Conservation (phyloP, 2,888 invertebrate genomes). For the Microplitis manilae region DNA sequence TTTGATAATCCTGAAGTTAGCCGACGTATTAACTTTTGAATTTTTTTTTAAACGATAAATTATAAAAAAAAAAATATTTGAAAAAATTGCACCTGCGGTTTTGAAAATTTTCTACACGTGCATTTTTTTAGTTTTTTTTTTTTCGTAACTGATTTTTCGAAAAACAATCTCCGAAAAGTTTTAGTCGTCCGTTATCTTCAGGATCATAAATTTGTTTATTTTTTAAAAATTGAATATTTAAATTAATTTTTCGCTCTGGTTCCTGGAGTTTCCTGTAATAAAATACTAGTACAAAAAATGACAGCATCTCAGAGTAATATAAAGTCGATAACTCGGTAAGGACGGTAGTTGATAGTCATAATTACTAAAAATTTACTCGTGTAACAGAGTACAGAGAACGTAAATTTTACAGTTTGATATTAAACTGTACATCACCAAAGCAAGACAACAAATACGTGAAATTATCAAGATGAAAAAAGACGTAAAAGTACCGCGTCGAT, state of each 20-base stretch:
- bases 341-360: constrained; percentile 60
- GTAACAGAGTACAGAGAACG: background rate
- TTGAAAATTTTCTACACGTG: too few species aligned
- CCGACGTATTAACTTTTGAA: too few species aligned
- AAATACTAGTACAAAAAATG: constrained; percentile 13
- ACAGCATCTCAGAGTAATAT: background rate
- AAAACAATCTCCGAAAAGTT: too few species aligned
- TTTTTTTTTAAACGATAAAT: too few species aligned
- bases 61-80: too few species aligned
- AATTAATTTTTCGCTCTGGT: too few species aligned
- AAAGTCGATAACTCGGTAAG: constrained; percentile 71
- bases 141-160: too few species aligned
- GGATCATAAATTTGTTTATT: too few species aligned
- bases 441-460: background rate
- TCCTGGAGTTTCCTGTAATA: constrained; percentile 40
- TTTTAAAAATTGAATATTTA: background rate
- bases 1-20: too few species aligned
- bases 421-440: background rate
- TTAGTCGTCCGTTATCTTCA: too few species aligned
- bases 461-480: constrained; percentile 18
- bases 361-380: background rate
- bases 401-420: background rate
- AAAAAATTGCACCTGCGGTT: too few species aligned
- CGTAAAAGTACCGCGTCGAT: constrained; percentile 18
- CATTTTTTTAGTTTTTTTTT: too few species aligned